Base-by-base conservation (phyloP, 2,888 invertebrate genomes). In the Ectemnius continuus region DNA sequence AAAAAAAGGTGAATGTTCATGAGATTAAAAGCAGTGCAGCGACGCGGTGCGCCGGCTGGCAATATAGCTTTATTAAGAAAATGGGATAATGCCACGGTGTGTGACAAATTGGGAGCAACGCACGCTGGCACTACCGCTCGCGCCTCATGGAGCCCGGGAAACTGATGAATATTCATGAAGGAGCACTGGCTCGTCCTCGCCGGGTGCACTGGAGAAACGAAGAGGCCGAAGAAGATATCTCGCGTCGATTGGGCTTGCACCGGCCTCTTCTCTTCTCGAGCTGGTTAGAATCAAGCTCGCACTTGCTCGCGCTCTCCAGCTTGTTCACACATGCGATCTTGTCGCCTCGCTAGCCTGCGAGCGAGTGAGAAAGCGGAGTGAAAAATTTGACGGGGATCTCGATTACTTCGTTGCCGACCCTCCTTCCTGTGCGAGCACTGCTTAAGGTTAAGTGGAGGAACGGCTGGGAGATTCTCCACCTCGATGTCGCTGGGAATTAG, bases 61-160 rank as follows among this genome's bases (percentile, higher is more conserved):
- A 86, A 88, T 87, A 88, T 86, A 85, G 81, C 88, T 90, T 89
- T 88, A 89, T 90, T 90, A 89, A 84, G 81, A 82, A 87, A 90
- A 89, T 88, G 87, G 87, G 88, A 89, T 90, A 88, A 89, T 89
- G 87, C 88, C 88, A 87, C 86, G 89, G 87, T 89, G 89, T 90
- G 90, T 90, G 90, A 89, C 90, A 90, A 90, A 90, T 90, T 90
- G 90, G 88, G 88, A 89, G 88, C 89, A 89, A 90, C 86, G 88
- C 83, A 86, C 89, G 88, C 81, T 77, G 74, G 71, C 75, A 79
- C 76, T 80, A 71, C 74, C 56, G 64, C 52, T 16, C 52, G 52
- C 52, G 58, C 57, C 70, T 76, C 79, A 58, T 45, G 67, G 47
- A 75, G 81, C 76, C 70, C 81, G 84, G 86, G 87, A 87, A 89